Percentiles rank a stretch among this genome's conserved stretches.
Evolutionary conservation across 2,113 vertebrate genomes (phyloP).

Genomic region (Prionailurus viverrinus): DNA sequence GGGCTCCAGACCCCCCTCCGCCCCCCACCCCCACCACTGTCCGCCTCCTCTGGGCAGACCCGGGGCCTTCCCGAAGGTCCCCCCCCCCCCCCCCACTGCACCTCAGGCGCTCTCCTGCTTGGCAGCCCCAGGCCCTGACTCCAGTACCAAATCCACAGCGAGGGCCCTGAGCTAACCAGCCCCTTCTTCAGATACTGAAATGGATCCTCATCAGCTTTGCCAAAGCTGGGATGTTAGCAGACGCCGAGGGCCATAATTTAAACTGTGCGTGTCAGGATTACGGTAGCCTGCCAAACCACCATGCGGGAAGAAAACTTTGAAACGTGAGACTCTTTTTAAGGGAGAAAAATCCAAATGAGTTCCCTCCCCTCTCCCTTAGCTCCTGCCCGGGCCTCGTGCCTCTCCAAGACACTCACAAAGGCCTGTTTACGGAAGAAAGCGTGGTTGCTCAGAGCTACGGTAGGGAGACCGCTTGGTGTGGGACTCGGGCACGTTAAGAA

Average conservation of each 20-base stretch:
- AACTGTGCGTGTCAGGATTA: constrained; percentile 45
- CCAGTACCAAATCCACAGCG: constrained; percentile 25
- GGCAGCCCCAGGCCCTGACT: constrained; percentile 27
- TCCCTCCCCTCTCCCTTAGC: not conserved
- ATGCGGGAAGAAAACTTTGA: constrained; percentile 68
- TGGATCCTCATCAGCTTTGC: constrained; percentile 39
- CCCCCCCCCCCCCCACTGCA: not conserved
- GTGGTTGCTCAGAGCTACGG: not conserved
- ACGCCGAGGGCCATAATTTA: constrained; percentile 67
- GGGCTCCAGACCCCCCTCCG: not conserved
- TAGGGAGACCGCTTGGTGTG: not conserved
- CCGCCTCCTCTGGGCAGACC: not conserved
- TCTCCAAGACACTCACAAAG: not conserved
- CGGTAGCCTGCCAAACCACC: constrained; percentile 55
- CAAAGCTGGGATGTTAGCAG: not conserved
- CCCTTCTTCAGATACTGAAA: constrained; percentile 60
- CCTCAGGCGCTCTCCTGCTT: not conserved
- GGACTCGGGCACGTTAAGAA: constrained; percentile 59
- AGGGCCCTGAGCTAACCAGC: constrained; percentile 56
- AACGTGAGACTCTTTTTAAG: constrained; percentile 63
- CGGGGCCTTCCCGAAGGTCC: not conserved
- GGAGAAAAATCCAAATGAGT: constrained; percentile 11
- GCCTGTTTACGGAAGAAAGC: not conserved
- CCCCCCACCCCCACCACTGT: not conserved
- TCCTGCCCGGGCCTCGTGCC: not conserved